phyloP scores from a whole-genome alignment of 2,797 vertebrate species.

The Chiloscyllium punctatum region DNA sequence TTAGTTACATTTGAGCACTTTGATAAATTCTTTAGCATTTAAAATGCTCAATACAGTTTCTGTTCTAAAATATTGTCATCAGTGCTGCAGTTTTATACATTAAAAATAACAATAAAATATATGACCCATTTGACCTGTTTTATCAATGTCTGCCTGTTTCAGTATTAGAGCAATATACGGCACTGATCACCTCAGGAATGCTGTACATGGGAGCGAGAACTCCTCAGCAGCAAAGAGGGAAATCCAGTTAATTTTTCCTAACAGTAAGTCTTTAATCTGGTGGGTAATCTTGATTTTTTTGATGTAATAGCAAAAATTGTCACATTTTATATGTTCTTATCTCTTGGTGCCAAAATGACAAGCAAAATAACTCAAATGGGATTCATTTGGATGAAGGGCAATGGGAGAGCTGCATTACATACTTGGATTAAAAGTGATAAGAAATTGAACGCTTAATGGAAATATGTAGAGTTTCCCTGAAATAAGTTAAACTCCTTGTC shows the following conservation, averaged over 20 bases:
- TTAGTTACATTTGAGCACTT: neutral
- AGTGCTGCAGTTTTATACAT: neutral
- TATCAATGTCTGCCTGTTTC: constrained; percentile 44
- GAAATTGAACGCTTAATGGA: neutral
- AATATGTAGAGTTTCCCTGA: neutral
- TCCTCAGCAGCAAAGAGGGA: constrained; percentile 75
- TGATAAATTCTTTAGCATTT: neutral
- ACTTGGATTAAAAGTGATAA: neutral
- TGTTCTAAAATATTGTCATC: neutral
- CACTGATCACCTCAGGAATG: constrained; percentile 81
- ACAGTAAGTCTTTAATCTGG: constrained; percentile 59
- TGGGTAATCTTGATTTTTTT: neutral
- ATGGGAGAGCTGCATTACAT: neutral
- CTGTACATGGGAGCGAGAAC: constrained; percentile 79
- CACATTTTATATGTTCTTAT: neutral
- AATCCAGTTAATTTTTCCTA: constrained; percentile 86
- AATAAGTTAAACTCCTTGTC: neutral
- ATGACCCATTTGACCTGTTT: neutral
- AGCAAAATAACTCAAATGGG: neutral
- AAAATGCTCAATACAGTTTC: neutral
- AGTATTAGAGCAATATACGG: constrained; percentile 89
- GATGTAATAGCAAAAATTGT: neutral
- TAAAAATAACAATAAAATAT: neutral
- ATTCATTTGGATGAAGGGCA: neutral
- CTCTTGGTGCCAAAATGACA: neutral